Conservation (phyloP, 2,797 vertebrate species). For the Liparis tanakae region DNA sequence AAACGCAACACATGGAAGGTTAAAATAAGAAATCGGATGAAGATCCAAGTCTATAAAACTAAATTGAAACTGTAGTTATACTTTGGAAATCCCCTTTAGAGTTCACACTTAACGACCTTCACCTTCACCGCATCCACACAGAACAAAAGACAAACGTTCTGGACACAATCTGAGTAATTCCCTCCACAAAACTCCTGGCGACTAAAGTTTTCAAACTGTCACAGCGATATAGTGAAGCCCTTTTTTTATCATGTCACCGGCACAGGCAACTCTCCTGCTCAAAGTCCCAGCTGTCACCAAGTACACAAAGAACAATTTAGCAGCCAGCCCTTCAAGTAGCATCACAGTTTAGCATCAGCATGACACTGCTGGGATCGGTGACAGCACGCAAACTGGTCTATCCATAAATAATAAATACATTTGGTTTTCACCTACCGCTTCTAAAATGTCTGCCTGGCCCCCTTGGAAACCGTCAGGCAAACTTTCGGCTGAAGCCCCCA, state of each 20-base stretch:
- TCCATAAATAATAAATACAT: slow-evolving; percentile 88
- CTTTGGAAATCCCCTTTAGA: neutral
- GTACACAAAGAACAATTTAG: slow-evolving; percentile 89
- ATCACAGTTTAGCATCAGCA: slow-evolving; percentile 87
- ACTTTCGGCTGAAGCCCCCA: slow-evolving; percentile 88
- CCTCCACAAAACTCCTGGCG: slow-evolving; percentile 26
- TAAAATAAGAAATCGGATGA: slow-evolving; percentile 26
- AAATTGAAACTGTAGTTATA: neutral
- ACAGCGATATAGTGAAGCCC: slow-evolving; percentile 58
- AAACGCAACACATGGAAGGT: slow-evolving; percentile 14
- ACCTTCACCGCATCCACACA: neutral
- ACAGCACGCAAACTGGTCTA: slow-evolving; percentile 84
- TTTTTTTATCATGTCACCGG: slow-evolving; percentile 75
- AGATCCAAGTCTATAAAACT: slow-evolving; percentile 7
- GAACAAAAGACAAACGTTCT: slow-evolving; percentile 31
- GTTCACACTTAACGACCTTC: neutral
- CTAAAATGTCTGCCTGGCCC: slow-evolving; percentile 87
- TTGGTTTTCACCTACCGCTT: slow-evolving; percentile 89
- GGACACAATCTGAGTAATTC: slow-evolving; percentile 42
- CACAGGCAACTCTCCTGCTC: slow-evolving; percentile 79
- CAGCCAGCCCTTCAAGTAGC: slow-evolving; percentile 86
- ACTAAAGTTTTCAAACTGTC: slow-evolving; percentile 79
- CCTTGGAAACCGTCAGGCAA: slow-evolving; percentile 86
- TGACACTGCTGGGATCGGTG: slow-evolving; percentile 82
- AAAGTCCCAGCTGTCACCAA: slow-evolving; percentile 85